Evolutionary conservation across 2,113 vertebrate species (phyloP), one percentile per base, ranked within the genome.

Genomic region (Malurus alboscapulatus): DNA sequence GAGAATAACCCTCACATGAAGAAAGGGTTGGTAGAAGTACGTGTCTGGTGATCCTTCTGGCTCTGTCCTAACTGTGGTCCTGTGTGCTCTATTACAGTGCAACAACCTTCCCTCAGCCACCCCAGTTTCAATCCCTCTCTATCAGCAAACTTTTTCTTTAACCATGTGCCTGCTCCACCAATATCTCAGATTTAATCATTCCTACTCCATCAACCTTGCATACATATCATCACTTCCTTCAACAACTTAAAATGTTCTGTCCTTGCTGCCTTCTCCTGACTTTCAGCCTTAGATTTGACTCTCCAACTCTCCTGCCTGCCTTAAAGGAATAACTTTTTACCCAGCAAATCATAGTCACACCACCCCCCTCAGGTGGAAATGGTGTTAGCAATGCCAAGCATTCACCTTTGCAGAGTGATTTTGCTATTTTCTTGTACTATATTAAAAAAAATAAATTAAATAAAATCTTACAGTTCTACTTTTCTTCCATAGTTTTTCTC

Each of bases 401-500:
- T 84, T 88, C 84, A 30, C 30, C 54, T 92, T n/a, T 65, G 77
- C 62, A 68, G 57, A 48, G 58, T 7, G 0, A 72, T 65, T 88
- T 65, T 84, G 62, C 51, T 82, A 84, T 75, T 86, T 53, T 42
- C 80, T 87, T 72, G 40, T 42, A 84, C 9, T 30, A 26, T 59
- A 63, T 65, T 30, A 5, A 69, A 74, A 88, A 76, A 48, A 65
- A 11, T 11, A 65, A 42, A 87, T 36, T 26, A 89, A 90, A 51
- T 77, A 36, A 80, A 74, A 40, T 96, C 99, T 98, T 95, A 99
- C 99, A 93, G 98, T 96, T 98, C 98, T 99, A 95, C 99, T 99
- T 97, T 99, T 99, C 98, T 99, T 99, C 95, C 99, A 98, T 3
- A 99, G 97, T 63, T 98, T 99, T 86, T 98, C 98, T 95, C 99